Conservation (phyloP, 1,140 invertebrate species). For the Rhagoletis zephyria region DNA sequence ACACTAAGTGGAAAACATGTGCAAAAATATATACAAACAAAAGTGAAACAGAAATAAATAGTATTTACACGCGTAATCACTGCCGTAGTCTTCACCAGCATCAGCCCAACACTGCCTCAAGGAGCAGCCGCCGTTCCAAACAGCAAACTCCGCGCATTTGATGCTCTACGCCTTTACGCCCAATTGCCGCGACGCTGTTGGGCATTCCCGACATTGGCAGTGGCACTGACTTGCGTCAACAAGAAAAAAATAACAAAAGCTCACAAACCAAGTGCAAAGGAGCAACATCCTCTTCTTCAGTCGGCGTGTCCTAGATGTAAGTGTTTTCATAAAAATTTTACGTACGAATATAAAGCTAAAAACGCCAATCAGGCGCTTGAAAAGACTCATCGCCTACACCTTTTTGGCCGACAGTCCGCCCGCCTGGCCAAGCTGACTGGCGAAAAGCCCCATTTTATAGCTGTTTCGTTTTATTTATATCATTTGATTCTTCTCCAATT, state of each 20-base stretch:
- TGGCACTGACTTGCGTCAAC: not conserved
- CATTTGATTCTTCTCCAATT: conserved; percentile 32
- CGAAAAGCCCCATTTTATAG: not conserved
- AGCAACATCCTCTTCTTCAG: not conserved
- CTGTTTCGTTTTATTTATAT: not conserved
- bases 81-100: no score
- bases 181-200: not conserved
- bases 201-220: not conserved
- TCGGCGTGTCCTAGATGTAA: not conserved
- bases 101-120: no score
- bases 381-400: not conserved
- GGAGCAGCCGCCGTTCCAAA: no score
- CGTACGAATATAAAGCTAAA: not conserved
- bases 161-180: not conserved
- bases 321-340: conserved; percentile 11
- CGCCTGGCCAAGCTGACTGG: not conserved
- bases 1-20: no score
- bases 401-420: not conserved
- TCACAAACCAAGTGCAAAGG: not conserved
- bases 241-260: not conserved
- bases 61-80: no score
- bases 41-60: no score
- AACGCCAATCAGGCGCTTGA: conserved; percentile 23
- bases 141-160: no score
- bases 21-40: no score